Evolutionary conservation across 1,140 invertebrate species (phyloP), one percentile per base, ranked within the genome.

Genomic region (Scaptomyza montana): DNA sequence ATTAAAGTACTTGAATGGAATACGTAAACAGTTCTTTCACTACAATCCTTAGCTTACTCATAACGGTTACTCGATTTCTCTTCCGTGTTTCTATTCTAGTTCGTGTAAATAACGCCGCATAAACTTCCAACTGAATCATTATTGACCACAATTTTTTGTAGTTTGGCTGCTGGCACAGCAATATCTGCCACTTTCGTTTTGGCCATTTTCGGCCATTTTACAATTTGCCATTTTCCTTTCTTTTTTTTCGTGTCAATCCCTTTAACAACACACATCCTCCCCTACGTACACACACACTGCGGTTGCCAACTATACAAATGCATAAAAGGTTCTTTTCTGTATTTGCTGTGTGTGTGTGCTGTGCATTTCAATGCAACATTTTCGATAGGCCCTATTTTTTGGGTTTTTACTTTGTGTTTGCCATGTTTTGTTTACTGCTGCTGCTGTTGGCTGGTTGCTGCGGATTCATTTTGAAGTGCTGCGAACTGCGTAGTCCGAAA

Each of bases 271-370:
- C 64, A 54, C 60, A 65, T 33, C 5, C 30, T 7, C 30, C 30
- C 46, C 61, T 62, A 46, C 63, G 47, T 51, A 50, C 57, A 30
- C 30, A 30, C 45, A 50, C 68, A 56, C 54, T 41, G 75, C 62
- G 67, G 78, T 36, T 8, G 7, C 69, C 72, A 46, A 59, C 33
- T 53, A 41, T 60, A 57, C 67, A 62, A 79, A 79, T 80, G 77
- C 59, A 77, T 77, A 74, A 68, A 70, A 50, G 77, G 70, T 74
- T 86, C 73, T 77, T 65, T 85, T 78, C 76, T 68, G 75, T 82
- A 25, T 25, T 81, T 82, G 65, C 66, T 57, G 5, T 5, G n/a
- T 16, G 66, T 55, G 67, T 61, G 57, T 72, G 79, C 55, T 19
- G 12, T 43, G 62, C 59, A 64, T 55, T 51, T 39, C 47, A 9